phyloP scores from a whole-genome alignment of 2,888 invertebrate genomes.

The Lacanobia oleracea region DNA sequence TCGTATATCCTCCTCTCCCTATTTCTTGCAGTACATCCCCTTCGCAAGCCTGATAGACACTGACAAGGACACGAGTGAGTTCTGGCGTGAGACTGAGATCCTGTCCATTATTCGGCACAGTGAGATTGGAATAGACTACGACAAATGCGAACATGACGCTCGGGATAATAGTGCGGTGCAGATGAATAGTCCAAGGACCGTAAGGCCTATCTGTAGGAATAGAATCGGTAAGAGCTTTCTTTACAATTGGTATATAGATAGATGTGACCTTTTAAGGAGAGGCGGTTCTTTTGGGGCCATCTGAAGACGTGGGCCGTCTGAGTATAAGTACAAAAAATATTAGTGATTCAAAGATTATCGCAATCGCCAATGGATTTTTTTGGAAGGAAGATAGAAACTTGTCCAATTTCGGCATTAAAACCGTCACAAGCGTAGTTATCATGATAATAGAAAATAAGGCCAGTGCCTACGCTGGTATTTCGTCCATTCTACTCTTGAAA shows the following conservation, averaged over 20 bases:
- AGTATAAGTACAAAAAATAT: too few species aligned
- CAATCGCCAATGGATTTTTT: too few species aligned
- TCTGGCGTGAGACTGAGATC: conserved; percentile 86
- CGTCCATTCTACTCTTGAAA: too few species aligned
- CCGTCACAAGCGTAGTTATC: too few species aligned
- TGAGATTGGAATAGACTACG: conserved; percentile 79
- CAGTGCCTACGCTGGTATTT: too few species aligned
- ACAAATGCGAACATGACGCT: conserved; percentile 74
- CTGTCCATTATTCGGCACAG: conserved; percentile 78
- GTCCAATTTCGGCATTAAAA: too few species aligned
- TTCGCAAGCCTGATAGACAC: conserved; percentile 81
- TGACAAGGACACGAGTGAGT: conserved; percentile 83
- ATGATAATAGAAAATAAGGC: too few species aligned
- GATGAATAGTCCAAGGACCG: conserved; percentile 75
- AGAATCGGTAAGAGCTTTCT: conserved; percentile 73
- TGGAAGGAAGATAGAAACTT: too few species aligned
- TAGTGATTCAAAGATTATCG: too few species aligned
- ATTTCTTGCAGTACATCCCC: conserved; percentile 78
- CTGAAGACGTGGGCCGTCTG: too few species aligned
- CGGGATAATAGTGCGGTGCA: conserved; percentile 65
- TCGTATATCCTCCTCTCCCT: not conserved
- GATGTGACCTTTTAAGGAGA: too few species aligned
- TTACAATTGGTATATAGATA: not conserved
- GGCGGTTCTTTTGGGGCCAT: too few species aligned
- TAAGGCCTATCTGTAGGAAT: conserved; percentile 82